Percentiles rank a stretch among this genome's conserved stretches.
Conservation (phyloP, 2,888 invertebrate genomes). For the Neoscelio sp. region DNA sequence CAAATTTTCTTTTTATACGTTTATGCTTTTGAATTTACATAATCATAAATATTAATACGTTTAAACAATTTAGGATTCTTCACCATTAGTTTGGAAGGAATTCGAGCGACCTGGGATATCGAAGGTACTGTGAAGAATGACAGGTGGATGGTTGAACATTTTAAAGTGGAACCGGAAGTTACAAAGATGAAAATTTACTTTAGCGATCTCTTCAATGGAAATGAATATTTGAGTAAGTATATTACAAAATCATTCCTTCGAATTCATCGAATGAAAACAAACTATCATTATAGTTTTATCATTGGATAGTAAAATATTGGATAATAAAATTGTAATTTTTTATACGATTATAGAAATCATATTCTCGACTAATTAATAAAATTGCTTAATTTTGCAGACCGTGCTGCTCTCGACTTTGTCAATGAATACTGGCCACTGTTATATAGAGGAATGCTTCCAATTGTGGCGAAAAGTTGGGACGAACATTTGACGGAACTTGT, state of each 20-base stretch:
- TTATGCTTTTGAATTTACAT: too few species aligned
- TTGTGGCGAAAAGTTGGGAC: slow-evolving; percentile 85
- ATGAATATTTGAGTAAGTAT: slow-evolving; percentile 87
- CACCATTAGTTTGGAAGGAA: slow-evolving; percentile 78
- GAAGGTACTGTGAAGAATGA: slow-evolving; percentile 77
- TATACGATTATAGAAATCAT: neutral
- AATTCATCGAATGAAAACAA: too few species aligned
- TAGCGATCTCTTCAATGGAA: slow-evolving; percentile 86
- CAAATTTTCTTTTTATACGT: slow-evolving; percentile 75
- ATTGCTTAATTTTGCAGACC: slow-evolving; percentile 83
- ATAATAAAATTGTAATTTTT: neutral
- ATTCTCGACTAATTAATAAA: slow-evolving; percentile 6
- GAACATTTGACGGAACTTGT: slow-evolving; percentile 84
- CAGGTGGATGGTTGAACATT: slow-evolving; percentile 82
- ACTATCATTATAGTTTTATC: too few species aligned
- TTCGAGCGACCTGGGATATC: slow-evolving; percentile 75
- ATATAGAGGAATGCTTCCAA: slow-evolving; percentile 85
- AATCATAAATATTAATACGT: neutral
- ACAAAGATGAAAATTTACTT: slow-evolving; percentile 86
- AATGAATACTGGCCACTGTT: slow-evolving; percentile 87
- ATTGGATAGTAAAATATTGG: too few species aligned
- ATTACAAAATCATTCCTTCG: too few species aligned
- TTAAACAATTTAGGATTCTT: slow-evolving; percentile 74
- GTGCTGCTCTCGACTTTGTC: slow-evolving; percentile 84
- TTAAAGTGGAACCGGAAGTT: slow-evolving; percentile 87